Base-by-base conservation (phyloP, 2,113 vertebrate genomes). In the Caracal caracal region DNA sequence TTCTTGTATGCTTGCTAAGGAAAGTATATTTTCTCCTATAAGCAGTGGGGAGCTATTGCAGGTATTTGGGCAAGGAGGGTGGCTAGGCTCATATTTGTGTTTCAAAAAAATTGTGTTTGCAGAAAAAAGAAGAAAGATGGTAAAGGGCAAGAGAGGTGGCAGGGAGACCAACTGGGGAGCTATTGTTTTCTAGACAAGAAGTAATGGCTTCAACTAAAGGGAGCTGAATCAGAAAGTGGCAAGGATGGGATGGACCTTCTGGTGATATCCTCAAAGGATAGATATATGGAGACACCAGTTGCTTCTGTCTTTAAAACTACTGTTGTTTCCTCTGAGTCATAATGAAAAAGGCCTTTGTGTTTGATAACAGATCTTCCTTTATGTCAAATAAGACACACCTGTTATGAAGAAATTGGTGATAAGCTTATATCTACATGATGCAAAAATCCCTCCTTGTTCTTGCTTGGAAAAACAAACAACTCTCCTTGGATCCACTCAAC, bases 251-350 rank as follows among this genome's bases (percentile, higher is more conserved):
- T 71, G 6, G 33, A 47, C 56, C 51, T 81, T 86, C 90, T 17
- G 65, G 37, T 19, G n/a, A 76, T 24, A 59, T 6, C 40, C 43
- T 66, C 78, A 51, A 37, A 33, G 61, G 40, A 40, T 6, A 40
- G 66, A 91, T 20, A 19, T 76, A 28, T 40, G 53, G 40, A 83
- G 43, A 73, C 10, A 33, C 6, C 65, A 73, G 35, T 56, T 68
- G 35, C 78, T 86, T 93, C 43, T 63, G n/a, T 66, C 75, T 95
- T 96, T 85, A 73, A 90, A 76, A 89, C 53, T 20, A n/a, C 43
- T 87, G n/a, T 51, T 89, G 28, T 79, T 81, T 40, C 40, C 43
- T 79, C 87, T 47, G 9, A 94, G 40, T 49, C 20, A 37, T 85
- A 90, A 93, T 75, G 87, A 82, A 87, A 63, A 88, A 91, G 61